Evolutionary conservation across 2,888 invertebrate species (phyloP).

Genomic region (Phengaris arion): DNA sequence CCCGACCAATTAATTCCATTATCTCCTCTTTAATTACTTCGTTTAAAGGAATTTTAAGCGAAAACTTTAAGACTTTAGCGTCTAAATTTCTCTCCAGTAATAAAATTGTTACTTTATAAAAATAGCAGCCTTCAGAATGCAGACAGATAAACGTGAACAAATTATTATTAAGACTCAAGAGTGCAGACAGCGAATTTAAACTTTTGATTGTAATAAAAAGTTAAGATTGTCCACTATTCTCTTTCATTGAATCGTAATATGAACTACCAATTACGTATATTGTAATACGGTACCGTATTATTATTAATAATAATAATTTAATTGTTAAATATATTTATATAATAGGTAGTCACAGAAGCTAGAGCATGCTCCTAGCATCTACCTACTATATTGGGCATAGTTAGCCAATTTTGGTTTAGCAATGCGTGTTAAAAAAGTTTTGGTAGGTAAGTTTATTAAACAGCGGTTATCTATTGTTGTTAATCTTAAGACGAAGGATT

Average conservation of each 20-base stretch:
- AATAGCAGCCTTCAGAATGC: slow-evolving; percentile 4
- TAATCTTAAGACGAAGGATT: not conserved
- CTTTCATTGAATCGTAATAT: too few relatives aligned
- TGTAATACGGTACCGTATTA: too few relatives aligned
- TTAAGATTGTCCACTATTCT: not conserved
- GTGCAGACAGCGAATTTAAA: not conserved
- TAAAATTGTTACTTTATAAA: not conserved
- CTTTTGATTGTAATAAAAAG: not conserved
- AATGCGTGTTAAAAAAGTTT: not conserved
- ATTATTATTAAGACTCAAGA: not conserved
- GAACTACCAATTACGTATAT: too few relatives aligned
- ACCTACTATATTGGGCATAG: too few relatives aligned
- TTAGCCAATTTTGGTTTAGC: not conserved
- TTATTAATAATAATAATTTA: too few relatives aligned
- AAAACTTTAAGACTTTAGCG: slow-evolving; percentile 36
- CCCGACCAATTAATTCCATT: slow-evolving; percentile 58
- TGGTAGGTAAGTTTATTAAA: too few relatives aligned
- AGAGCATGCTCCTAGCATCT: too few relatives aligned
- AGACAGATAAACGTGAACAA: not conserved
- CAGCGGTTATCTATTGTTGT: not conserved
- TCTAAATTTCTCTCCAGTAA: not conserved
- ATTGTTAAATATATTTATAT: too few relatives aligned
- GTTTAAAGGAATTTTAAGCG: slow-evolving; percentile 45
- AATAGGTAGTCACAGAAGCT: too few relatives aligned
- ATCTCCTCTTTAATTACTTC: slow-evolving; percentile 56